These are phyloP conservation scores for Pollenia amentaria DNA, from an alignment of 2,888 invertebrate genomes.

Conservation along the genomic window DNA sequence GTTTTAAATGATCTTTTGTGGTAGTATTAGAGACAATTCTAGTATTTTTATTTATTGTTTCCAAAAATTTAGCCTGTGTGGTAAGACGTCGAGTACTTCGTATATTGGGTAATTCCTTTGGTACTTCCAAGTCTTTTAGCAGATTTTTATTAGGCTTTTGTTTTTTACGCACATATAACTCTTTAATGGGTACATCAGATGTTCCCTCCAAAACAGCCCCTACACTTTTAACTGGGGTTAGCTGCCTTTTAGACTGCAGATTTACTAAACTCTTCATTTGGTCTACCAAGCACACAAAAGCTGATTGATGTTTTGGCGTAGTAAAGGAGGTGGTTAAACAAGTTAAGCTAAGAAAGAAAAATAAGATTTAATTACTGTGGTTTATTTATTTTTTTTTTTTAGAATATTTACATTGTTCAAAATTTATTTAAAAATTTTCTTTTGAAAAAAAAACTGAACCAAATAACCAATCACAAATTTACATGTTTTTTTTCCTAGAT, in stretches of 20 bases:
- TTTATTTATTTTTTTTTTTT: not conserved
- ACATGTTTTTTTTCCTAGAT: not conserved
- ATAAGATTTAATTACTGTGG: conserved; percentile 1
- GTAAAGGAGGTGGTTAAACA: conserved; percentile 71
- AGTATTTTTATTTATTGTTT: conserved; percentile 10
- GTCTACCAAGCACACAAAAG: conserved; percentile 76
- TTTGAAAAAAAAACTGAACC: conserved; percentile 7
- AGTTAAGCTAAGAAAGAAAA: conserved; percentile 61
- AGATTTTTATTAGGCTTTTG: conserved; percentile 38
- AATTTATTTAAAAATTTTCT: conserved; percentile 8
- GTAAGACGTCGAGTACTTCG: conserved; percentile 55
- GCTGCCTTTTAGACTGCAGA: conserved; percentile 42
- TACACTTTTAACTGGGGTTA: not conserved
- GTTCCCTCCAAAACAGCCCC: not conserved
- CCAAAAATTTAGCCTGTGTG: not conserved
- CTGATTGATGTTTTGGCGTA: conserved; percentile 75
- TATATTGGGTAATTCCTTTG: conserved; percentile 36
- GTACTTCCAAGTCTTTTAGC: conserved; percentile 39
- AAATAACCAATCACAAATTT: conserved; percentile 26
- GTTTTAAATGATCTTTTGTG: conserved; percentile 24
- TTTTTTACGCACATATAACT: conserved; percentile 53
- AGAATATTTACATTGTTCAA: not conserved
- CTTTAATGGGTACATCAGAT: conserved; percentile 55
- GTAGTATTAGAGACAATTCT: conserved; percentile 21
- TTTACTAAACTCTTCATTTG: conserved; percentile 73